phyloP scores from a whole-genome alignment of 2,797 vertebrate species.

The Graptemys geographica region DNA sequence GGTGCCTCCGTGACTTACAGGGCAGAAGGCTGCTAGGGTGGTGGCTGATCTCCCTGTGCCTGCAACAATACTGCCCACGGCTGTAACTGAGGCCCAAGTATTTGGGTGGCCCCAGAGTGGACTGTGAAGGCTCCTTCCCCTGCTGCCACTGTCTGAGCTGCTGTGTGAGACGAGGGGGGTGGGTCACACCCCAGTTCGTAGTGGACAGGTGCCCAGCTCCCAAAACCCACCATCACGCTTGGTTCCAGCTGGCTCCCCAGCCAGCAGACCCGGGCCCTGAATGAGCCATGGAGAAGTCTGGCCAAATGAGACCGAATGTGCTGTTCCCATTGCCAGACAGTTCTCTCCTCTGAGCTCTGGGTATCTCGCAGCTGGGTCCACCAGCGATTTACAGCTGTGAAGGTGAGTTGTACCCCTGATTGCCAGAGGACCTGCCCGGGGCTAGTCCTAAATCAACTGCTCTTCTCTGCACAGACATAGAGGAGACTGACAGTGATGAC shows the following conservation, averaged over 20 bases:
- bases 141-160: neutral
- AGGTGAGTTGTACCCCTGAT: neutral
- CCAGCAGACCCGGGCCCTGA: neutral
- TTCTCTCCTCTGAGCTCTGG: neutral
- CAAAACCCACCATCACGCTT: neutral
- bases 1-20: neutral
- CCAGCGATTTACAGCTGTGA: neutral
- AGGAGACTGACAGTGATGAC: conserved; percentile 40
- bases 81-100: neutral
- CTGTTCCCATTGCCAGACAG: neutral
- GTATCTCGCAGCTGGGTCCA: neutral
- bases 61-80: neutral
- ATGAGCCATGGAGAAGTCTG: neutral
- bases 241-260: neutral
- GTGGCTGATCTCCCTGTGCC: neutral
- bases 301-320: neutral
- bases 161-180: neutral
- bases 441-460: accelerated
- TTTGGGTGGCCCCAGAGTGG: neutral
- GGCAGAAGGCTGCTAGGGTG: neutral
- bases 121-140: neutral
- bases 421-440: neutral
- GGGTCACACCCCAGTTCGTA: neutral
- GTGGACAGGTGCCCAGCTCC: neutral
- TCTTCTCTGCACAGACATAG: conserved; percentile 30